Base-by-base conservation (phyloP, 2,888 invertebrate genomes). In the Poecilobothrus nobilitatus region DNA sequence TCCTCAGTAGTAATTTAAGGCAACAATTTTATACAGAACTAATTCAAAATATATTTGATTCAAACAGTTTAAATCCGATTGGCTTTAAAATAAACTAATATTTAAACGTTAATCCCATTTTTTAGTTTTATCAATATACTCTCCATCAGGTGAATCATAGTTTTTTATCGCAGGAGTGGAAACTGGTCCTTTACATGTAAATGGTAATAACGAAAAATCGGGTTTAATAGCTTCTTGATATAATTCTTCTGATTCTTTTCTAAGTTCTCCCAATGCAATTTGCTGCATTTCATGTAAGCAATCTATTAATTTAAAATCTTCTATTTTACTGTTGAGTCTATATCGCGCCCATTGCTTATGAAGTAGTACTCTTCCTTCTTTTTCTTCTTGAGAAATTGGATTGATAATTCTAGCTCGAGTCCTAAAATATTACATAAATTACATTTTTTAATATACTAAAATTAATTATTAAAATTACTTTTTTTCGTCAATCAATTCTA, bases 61-160 rank as follows among this genome's bases (percentile, higher is more conserved):
- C 37, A 37, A 37, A 10, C 2, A 37, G 7, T 10, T 10, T 10
- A 37, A 37, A 37, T 5, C 8, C 9, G 5, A 27, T 27, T 27
- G 5, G 5, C 5, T 27, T 27, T 27, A 27, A 27, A 27, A 27
- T 4, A 27, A 27, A 27, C 27, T 27, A 27, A 37, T 37, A 12
- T 37, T 37, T 37, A 37, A 1, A 18, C 1, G 18, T 18, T 85
- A 85, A 71, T 88, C 86, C 91, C 92, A 94, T 76, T 90, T 91
- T 79, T 87, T 91, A 0, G 93, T 88, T 41, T 91, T 83, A 78
- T 96, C 91, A 27, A 87, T 79, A 78, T 95, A 97, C 76, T 96
- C 94, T 62, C 98, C 98, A 82, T 98, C 97, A 0, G 94, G 92
- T 65, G 89, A 86, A 0, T 86, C 85, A 78, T 94, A 97, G 71